Conservation (phyloP, 2,888 invertebrate genomes). For the Nomada hirtipes region DNA sequence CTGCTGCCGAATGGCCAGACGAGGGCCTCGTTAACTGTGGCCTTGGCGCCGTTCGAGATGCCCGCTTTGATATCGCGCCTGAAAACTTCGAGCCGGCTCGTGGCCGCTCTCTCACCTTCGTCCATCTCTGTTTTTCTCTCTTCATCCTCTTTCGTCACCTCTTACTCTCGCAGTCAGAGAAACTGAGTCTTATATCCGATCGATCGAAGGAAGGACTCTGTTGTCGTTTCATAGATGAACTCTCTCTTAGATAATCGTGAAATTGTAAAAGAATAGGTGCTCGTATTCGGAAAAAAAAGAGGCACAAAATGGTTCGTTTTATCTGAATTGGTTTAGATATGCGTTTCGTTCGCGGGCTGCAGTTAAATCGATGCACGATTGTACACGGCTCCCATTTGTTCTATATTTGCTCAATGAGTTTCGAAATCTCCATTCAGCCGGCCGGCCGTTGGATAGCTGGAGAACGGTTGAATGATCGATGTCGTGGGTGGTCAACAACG, state of each 20-base stretch:
- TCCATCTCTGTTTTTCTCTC: background rate
- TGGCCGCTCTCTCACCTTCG: conserved; percentile 53
- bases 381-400: conserved; percentile 32
- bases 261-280: background rate
- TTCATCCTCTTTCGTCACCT: background rate
- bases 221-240: background rate
- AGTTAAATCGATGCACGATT: conserved; percentile 35
- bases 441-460: conserved; percentile 53
- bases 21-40: conserved; percentile 80
- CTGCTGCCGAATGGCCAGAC: conserved; percentile 75
- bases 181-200: conserved; percentile 38
- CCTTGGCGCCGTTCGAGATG: conserved; percentile 80
- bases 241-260: background rate
- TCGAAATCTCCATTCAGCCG: conserved; percentile 66
- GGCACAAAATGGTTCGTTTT: too few species aligned
- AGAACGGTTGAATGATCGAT: conserved; percentile 70
- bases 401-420: conserved; percentile 56
- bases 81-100: conserved; percentile 63
- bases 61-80: conserved; percentile 76
- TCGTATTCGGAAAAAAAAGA: background rate
- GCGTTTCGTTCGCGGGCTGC: conserved; percentile 8
- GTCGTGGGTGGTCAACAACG: conserved; percentile 74
- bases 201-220: conserved; percentile 36
- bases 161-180: conserved; percentile 2
- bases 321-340: background rate